Evolutionary conservation across 2,888 invertebrate genomes (phyloP), one percentile per base, ranked within the genome.

Genomic region (Apantesis nais): DNA sequence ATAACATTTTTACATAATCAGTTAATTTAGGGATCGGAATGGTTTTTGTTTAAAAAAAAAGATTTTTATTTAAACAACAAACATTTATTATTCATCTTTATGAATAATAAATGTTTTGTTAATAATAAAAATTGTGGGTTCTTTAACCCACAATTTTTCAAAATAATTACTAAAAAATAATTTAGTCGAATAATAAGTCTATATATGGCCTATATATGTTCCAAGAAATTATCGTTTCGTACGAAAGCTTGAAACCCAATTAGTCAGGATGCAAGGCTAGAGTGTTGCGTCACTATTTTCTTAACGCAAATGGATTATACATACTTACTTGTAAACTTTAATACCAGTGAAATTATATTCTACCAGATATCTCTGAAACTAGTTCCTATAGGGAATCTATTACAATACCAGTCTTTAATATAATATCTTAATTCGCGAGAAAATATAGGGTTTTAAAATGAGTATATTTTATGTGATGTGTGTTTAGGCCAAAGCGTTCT

Each of bases 401-500:
- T 55, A 25, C 55, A 12, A 55, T 55, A 25, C 55, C 11, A n/a
- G 48, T 48, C 48, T 48, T 22, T 4, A 22, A 7, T 22, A 22
- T 22, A 0, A n/a, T 5, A 52, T 52, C 9, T 22, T 22, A 19
- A 44, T 19, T 48, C 48, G 9, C 9, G 8, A 48, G 22, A 48
- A 22, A 22, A 22, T 48, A 1, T 22, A 48, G 19, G n/a, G 11
- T 2, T 48, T 52, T 58, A 63, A 64, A 58, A 16, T 58, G 29
- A 64, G 72, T 73, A 66, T 62, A 77, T 74, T 76, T 75, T 61
- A 68, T 77, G 74, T 77, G 69, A 82, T 90, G 78, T 93, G 82
- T 93, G 86, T 93, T 89, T 84, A 94, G 93, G 90, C 86, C 85
- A 83, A 89, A 89, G 77, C 83, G 81, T 81, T 83, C 84, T 85